A percentile compares a stretch with the other conserved stretches of the same genome.
These are phyloP conservation scores for Lysandra coridon DNA, from an alignment of 2,888 invertebrate species.

Conservation along the genomic window DNA sequence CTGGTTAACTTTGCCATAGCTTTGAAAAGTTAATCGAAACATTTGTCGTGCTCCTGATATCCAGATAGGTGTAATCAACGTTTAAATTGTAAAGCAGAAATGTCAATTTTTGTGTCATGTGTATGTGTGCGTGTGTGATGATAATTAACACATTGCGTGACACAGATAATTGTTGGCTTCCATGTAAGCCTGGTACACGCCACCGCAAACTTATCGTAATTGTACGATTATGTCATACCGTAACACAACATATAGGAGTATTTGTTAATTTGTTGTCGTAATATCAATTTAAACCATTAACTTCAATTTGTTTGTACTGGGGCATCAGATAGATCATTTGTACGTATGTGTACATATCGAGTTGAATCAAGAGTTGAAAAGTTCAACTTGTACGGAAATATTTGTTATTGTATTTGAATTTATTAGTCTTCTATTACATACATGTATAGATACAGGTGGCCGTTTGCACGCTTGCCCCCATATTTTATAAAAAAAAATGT, in stretches of 20 bases:
- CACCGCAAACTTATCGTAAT: conserved; percentile 59
- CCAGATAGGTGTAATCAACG: conserved; percentile 15
- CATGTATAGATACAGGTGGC: no score
- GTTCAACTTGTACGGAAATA: no score
- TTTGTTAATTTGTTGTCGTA: conserved; percentile 16
- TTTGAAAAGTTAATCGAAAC: neutral
- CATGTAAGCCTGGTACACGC: conserved; percentile 57
- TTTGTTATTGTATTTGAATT: no score
- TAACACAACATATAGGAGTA: conserved; percentile 25
- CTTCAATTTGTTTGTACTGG: neutral
- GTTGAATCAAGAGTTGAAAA: no score
- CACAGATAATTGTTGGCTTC: conserved; percentile 63
- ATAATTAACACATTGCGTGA: conserved; percentile 71
- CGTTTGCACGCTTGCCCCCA: no score
- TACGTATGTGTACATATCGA: neutral
- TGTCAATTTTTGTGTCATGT: conserved; percentile 18
- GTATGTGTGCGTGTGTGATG: conserved; percentile 40
- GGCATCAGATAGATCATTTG: neutral
- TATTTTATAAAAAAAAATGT: no score
- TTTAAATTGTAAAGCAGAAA: conserved; percentile 10
- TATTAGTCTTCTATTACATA: no score
- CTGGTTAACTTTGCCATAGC: neutral
- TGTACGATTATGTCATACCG: conserved; percentile 59
- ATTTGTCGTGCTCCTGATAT: neutral
- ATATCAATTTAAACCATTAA: conserved; percentile 4